Evolutionary conservation across 2,113 vertebrate species (phyloP).

Genomic region (Mesitornis unicolor): DNA sequence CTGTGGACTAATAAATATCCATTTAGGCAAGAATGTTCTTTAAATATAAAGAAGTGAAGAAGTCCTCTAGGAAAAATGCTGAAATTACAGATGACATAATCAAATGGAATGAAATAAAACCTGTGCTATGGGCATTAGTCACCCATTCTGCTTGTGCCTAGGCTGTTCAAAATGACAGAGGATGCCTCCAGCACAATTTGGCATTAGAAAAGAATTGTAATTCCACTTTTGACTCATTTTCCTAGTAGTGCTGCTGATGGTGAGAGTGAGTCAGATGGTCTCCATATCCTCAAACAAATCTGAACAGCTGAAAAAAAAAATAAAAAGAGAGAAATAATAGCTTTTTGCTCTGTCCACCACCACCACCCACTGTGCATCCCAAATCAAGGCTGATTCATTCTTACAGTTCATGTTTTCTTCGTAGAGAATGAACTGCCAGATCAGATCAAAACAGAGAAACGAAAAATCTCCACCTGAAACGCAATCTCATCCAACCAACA

Average conservation of each 20-base stretch:
- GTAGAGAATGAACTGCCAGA: neutral
- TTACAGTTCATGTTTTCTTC: neutral
- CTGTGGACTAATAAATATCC: neutral
- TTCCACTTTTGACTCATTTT: neutral
- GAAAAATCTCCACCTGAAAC: neutral
- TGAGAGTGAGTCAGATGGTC: neutral
- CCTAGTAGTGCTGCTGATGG: neutral
- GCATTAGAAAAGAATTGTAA: neutral
- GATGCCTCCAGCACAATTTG: neutral
- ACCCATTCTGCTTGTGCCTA: neutral
- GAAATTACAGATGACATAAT: neutral
- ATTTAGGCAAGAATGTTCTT: neutral
- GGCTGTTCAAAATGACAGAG: constrained; percentile 1
- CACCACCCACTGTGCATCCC: neutral
- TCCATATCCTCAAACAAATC: neutral
- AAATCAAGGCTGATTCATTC: neutral
- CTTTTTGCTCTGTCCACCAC: neutral
- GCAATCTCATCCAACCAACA: neutral
- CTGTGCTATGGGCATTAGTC: neutral
- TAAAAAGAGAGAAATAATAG: neutral
- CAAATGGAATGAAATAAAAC: neutral
- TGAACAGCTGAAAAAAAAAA: neutral
- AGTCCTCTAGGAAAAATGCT: neutral
- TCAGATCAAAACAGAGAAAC: neutral
- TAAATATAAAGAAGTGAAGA: neutral